A percentile compares a stretch with the other conserved stretches of the same genome.
Conservation (phyloP, 2,888 invertebrate species). For the Beris morrisii region DNA sequence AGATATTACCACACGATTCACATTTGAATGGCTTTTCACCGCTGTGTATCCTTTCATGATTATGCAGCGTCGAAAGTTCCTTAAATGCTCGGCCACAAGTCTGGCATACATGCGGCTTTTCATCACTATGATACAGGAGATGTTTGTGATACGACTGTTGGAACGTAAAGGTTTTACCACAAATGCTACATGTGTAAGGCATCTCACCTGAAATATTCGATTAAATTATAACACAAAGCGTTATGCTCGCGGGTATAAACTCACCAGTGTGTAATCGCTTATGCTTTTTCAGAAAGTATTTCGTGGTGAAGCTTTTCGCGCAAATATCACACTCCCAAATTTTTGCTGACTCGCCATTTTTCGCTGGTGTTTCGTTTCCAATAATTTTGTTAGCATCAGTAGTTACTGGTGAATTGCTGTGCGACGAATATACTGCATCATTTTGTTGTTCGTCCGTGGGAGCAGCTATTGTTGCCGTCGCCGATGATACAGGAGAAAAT, state of each 20-base stretch:
- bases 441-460: background rate
- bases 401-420: background rate
- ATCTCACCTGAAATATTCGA: constrained; percentile 70
- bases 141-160: constrained; percentile 90
- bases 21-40: constrained; percentile 86
- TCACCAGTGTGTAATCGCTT: constrained; percentile 81
- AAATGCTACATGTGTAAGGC: constrained; percentile 80
- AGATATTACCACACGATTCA: constrained; percentile 75
- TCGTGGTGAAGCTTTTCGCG: constrained; percentile 81
- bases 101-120: constrained; percentile 75
- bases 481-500: too few relatives aligned
- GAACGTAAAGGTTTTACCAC: constrained; percentile 84
- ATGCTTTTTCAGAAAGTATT: constrained; percentile 87
- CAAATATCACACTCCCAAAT: constrained; percentile 87
- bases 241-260: constrained; percentile 40
- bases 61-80: constrained; percentile 82
- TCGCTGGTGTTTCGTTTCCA: background rate
- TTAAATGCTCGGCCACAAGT: constrained; percentile 83
- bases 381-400: background rate
- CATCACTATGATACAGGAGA: constrained; percentile 81
- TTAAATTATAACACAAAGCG: background rate
- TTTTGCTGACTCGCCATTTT: constrained; percentile 63
- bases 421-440: too few relatives aligned
- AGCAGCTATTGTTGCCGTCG: too few relatives aligned
- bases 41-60: constrained; percentile 76